phyloP scores from a whole-genome alignment of 2,797 vertebrate species.

The Aeoliscus strigatus region DNA sequence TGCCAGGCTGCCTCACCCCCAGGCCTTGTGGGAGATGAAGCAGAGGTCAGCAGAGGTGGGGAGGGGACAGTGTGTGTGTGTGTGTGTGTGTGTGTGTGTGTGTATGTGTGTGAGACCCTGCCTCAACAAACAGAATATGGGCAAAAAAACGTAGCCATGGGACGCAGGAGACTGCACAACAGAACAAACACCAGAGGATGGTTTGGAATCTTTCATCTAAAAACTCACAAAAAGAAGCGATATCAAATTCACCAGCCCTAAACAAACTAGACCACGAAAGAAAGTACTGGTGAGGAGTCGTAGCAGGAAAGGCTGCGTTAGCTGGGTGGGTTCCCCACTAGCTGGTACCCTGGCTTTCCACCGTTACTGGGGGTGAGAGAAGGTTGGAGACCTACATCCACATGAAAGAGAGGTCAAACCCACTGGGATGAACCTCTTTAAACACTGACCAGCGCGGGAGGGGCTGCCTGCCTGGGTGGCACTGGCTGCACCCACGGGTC shows the following conservation, averaged over 20 bases:
- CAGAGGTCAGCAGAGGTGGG: conserved; percentile 67
- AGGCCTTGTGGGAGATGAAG: conserved; percentile 76
- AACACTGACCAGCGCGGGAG: conserved; percentile 19
- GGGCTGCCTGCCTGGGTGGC: conserved; percentile 67
- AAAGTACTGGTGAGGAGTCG: too few species aligned
- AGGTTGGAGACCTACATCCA: conserved; percentile 36
- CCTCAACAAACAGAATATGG: too few species aligned
- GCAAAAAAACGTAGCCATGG: too few species aligned
- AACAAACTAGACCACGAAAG: too few species aligned
- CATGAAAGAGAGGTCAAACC: conserved; percentile 58
- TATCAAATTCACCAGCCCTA: too few species aligned
- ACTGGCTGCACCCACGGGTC: conserved; percentile 48
- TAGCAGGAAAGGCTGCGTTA: too few species aligned
- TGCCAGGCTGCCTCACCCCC: conserved; percentile 78
- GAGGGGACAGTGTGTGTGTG: conserved; percentile 16
- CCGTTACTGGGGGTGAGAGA: conserved; percentile 12
- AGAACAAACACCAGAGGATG: too few species aligned
- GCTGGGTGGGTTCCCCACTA: too few species aligned
- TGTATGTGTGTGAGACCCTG: conserved; percentile 20
- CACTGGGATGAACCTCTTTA: conserved; percentile 26
- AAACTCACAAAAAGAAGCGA: too few species aligned
- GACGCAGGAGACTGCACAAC: too few species aligned
- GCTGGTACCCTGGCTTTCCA: conserved; percentile 8
- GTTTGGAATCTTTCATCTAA: too few species aligned
- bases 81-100: conserved; percentile 1